Evolutionary conservation across 1,140 invertebrate species (phyloP).

Genomic region (Octopus bimaculoides): DNA sequence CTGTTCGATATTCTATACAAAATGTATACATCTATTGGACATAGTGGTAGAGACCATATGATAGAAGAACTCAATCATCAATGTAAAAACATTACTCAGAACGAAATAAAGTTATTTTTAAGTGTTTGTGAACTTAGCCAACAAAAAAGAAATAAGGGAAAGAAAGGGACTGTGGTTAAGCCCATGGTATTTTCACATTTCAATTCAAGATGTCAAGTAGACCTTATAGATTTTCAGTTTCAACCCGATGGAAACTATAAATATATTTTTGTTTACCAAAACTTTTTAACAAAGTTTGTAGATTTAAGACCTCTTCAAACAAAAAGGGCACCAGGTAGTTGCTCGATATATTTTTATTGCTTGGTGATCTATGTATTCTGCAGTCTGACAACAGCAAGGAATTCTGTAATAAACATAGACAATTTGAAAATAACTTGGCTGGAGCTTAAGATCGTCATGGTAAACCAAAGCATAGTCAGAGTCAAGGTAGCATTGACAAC

Average conservation of each 20-base stretch:
- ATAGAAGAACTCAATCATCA: constrained; percentile 22
- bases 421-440: constrained; percentile 21
- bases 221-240: constrained; percentile 27
- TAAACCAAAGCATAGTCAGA: not conserved
- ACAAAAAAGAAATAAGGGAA: constrained; percentile 19
- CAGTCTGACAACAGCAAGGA: constrained; percentile 34
- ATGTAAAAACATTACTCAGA: constrained; percentile 19
- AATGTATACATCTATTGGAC: constrained; percentile 22
- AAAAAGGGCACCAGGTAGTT: constrained; percentile 12
- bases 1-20: constrained; percentile 26
- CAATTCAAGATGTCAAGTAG: constrained; percentile 23
- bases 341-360: constrained; percentile 23
- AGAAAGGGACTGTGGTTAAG: constrained; percentile 18
- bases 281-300: constrained; percentile 29
- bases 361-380: constrained; percentile 32
- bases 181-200: no score
- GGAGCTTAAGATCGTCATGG: not conserved
- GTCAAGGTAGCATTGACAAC: not conserved
- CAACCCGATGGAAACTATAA: constrained; percentile 10
- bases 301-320: constrained; percentile 12
- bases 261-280: constrained; percentile 30
- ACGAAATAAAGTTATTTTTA: constrained; percentile 12
- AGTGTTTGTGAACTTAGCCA: constrained; percentile 17
- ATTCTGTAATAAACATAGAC: constrained; percentile 25
- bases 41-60: constrained; percentile 28